These are phyloP conservation scores for Gyrodactylus bullatarudis DNA, from an alignment of 1,140 invertebrate species.

Conservation along the genomic window DNA sequence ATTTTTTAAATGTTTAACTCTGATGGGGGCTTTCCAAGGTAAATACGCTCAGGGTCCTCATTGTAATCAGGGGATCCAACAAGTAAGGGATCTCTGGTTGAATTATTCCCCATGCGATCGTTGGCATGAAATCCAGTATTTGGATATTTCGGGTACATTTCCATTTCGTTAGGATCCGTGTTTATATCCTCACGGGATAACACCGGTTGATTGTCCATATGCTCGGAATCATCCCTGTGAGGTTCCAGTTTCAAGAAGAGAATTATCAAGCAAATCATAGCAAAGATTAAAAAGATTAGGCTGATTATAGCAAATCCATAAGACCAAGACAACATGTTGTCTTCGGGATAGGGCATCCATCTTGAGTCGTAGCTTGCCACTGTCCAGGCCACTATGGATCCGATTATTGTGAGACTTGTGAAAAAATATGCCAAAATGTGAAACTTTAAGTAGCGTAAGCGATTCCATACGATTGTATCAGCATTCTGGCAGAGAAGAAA, in stretches of 20 bases:
- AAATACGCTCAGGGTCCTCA: too few species aligned
- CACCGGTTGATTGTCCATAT: background rate
- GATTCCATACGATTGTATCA: background rate
- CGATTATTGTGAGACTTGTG: background rate
- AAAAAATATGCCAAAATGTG: background rate
- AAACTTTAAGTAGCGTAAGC: background rate
- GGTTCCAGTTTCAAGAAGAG: background rate
- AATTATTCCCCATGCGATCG: background rate
- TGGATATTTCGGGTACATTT: background rate
- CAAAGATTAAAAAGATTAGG: background rate
- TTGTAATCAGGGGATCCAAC: too few species aligned
- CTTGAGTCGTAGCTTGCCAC: conserved; percentile 1
- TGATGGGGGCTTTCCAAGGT: background rate
- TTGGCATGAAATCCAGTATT: background rate
- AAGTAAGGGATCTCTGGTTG: too few species aligned
- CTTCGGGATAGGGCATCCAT: conserved; percentile 1
- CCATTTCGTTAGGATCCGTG: background rate
- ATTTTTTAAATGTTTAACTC: background rate
- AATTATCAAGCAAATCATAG: background rate
- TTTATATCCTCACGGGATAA: too few species aligned
- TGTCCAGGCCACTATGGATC: background rate
- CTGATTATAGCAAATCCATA: background rate
- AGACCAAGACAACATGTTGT: conserved; percentile 1
- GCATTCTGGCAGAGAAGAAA: background rate
- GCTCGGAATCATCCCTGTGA: background rate